These are phyloP conservation scores for Gerris buenoi DNA, from an alignment of 1,140 invertebrate species.

Conservation along the genomic window DNA sequence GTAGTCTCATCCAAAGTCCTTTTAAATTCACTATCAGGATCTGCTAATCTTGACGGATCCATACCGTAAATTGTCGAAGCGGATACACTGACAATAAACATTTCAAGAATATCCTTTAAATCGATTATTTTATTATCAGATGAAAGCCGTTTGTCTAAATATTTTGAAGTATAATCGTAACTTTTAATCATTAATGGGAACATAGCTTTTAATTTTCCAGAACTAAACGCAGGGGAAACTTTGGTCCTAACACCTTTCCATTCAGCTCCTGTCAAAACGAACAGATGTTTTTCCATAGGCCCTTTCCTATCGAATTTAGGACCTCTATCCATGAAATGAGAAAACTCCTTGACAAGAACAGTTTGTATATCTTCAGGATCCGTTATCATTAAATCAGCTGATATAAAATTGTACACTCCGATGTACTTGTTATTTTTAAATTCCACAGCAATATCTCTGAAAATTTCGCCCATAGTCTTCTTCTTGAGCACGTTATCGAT, in stretches of 20 bases:
- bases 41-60: background rate
- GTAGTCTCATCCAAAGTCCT: background rate
- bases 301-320: constrained; percentile 31
- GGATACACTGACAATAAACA: background rate
- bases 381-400: constrained; percentile 16
- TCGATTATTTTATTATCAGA: background rate
- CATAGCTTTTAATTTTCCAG: constrained; percentile 33
- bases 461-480: background rate
- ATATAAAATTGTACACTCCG: constrained; percentile 18
- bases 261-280: constrained; percentile 34
- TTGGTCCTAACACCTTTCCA: constrained; percentile 44
- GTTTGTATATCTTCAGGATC: constrained; percentile 33
- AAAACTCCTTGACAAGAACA: constrained; percentile 40
- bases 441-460: background rate
- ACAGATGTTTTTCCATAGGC: constrained; percentile 35
- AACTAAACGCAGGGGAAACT: constrained; percentile 45
- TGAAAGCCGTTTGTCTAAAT: background rate
- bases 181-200: background rate
- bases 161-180: background rate
- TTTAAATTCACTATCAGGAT: background rate
- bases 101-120: background rate
- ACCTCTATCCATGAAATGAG: constrained; percentile 35
- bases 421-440: constrained; percentile 22
- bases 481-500: background rate
- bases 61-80: background rate